Conservation (phyloP, 2,113 vertebrate species). For the Sphyrna mokarran region DNA sequence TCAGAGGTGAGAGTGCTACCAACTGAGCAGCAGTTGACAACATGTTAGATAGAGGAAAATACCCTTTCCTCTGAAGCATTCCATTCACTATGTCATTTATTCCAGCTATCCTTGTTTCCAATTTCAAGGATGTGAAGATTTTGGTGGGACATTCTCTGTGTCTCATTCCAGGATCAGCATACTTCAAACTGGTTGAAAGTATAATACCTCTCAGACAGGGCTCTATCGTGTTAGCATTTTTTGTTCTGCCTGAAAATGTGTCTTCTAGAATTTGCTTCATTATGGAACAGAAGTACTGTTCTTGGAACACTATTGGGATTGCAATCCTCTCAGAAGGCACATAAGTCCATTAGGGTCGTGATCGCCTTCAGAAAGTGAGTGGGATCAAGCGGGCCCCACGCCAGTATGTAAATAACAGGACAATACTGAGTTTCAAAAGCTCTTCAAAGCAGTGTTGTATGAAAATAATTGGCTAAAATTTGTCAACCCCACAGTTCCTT, state of each 20-base stretch:
- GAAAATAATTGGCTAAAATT: background rate
- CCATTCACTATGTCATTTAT: background rate
- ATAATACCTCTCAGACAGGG: background rate
- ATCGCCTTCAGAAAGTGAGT: background rate
- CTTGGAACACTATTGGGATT: background rate
- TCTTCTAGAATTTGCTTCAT: background rate
- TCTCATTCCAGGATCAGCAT: background rate
- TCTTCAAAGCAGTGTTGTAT: background rate
- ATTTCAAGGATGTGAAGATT: background rate
- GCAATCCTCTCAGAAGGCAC: background rate
- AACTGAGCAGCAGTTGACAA: too few relatives aligned
- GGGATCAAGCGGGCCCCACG: background rate
- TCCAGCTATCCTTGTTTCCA: background rate
- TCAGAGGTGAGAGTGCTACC: too few relatives aligned
- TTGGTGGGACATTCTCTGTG: background rate
- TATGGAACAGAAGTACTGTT: background rate
- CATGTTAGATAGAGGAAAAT: background rate
- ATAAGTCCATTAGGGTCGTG: background rate
- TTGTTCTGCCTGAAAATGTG: background rate
- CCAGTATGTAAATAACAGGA: background rate
- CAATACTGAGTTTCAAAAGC: background rate
- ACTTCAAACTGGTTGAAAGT: background rate
- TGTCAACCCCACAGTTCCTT: background rate
- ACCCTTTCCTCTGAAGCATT: background rate
- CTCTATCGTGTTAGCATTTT: background rate